Evolutionary conservation across 2,113 vertebrate genomes (phyloP), one percentile per base, ranked within the genome.

Genomic region (Chascanopsetta lugubris): DNA sequence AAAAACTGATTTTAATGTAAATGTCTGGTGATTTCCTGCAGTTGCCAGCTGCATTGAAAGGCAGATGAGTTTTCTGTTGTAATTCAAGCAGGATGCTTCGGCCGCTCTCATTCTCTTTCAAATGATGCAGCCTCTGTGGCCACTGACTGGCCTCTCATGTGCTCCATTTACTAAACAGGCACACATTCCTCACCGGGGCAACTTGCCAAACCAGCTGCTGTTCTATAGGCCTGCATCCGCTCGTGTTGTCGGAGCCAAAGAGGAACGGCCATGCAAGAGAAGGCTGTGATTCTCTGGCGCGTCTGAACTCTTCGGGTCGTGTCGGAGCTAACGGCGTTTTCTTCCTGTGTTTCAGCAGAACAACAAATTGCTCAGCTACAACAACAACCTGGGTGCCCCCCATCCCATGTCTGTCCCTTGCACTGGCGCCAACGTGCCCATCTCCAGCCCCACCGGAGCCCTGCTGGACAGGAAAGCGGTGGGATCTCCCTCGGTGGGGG

Each of bases 401-500:
- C 90, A 91, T 74, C 83, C 86, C 65, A 83, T 92, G 82, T 85
- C 91, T 67, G 75, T 89, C 67, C 90, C 92, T 64, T 93, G 92
- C 88, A 92, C 86, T 79, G 90, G 91, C 81, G 72, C 85, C 57
- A 92, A 73, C 20, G 75, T 94, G 82, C 90, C 95, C 78, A 80
- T 91, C 85, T 87, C 91, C 77, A 93, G 85, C 83, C 89, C 95
- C 70, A 68, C 93, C 86, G 94, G 95, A 89, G 92, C 93, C 93
- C 94, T 98, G 93, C 94, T 98, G 94, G 97, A 99, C 95, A 98
- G 96, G 93, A 99, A 98, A 91, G 97, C 95, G 18, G 97, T 98
- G 91, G 97, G 97, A 68, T 95, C 95, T 66, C 97, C 97, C 30
- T 93, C 95, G 0, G 91, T 94, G 58, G 94, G 91, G 69, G 92